Base-by-base conservation (phyloP, 1,140 invertebrate genomes). In the Anastrepha obliqua region DNA sequence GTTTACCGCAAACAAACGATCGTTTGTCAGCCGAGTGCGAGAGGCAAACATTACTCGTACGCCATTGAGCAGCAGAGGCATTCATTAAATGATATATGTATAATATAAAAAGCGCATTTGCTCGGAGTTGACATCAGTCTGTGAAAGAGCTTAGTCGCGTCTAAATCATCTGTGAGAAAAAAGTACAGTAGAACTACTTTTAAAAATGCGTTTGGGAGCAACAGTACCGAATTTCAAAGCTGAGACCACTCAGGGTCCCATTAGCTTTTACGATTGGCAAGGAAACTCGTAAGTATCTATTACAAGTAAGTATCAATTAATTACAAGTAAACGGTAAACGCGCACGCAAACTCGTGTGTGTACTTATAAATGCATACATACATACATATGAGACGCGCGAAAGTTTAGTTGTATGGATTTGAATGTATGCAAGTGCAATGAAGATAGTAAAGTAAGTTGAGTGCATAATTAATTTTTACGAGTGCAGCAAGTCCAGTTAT, bases 201-300 rank as follows among this genome's bases (percentile, higher is more conserved):
- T 42, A 86, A 91, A 91, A 88, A 95, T 96, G 95, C 94, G 95
- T 90, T 93, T 97, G 29, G 97, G 97, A 86, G 94, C 96, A 17
- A 94, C 95, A 20, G 94, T 98, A 88, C 97, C 97, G 0, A 96
- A 98, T 93, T 97, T 98, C 92, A 94, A 95, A 44, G 96, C 96
- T 5, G 94, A 97, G 1, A 96, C 96, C n/a, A 97, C 96, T 47
- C 93, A 95, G 86, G 97, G 97, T 2, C 94, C 94, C 0, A 96
- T 98, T 70, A 93, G 96, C 59, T 97, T 98, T 93, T 96, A 98
- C 90, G 94, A 96, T 3, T 98, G 95, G 95, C 94, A 97, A 88
- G 96, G 95, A 89, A 94, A 96, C 87, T 96, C 95, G 96, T 97
- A 93, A 96, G 96, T 95, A 8, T 81, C 29, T 39, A 2, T 67